A percentile compares a stretch with the other conserved stretches of the same genome.
Conservation (phyloP, 2,797 vertebrate genomes). For the Coranthus polyacanthus region DNA sequence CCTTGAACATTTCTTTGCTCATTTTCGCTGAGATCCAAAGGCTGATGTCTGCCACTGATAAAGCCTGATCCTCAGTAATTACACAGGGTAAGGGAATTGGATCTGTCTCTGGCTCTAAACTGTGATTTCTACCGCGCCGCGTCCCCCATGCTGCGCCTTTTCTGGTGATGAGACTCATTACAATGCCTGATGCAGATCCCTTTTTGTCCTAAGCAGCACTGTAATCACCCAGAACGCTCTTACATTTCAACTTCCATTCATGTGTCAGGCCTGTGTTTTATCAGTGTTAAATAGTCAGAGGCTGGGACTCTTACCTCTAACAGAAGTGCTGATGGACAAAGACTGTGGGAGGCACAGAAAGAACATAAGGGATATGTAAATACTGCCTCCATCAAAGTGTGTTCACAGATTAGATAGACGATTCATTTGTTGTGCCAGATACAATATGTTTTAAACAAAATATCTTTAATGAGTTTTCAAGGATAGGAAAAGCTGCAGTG, state of each 20-base stretch:
- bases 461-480: too few species aligned
- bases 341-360: constrained; percentile 1
- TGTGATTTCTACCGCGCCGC: constrained; percentile 61
- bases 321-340: constrained; percentile 18
- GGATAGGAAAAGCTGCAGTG: too few species aligned
- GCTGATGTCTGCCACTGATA: constrained; percentile 81
- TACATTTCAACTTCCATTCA: constrained; percentile 61
- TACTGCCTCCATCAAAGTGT: too few species aligned
- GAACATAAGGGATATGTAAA: not conserved
- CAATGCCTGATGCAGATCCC: constrained; percentile 67
- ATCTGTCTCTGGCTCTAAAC: constrained; percentile 72
- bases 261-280: constrained; percentile 38
- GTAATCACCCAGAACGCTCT: constrained; percentile 63
- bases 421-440: too few species aligned
- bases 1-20: constrained; percentile 72
- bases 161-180: constrained; percentile 77
- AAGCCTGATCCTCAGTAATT: constrained; percentile 77
- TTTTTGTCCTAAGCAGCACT: constrained; percentile 67
- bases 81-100: constrained; percentile 75
- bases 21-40: constrained; percentile 67
- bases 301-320: constrained; percentile 4
- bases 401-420: too few species aligned
- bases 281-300: constrained; percentile 23
- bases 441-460: too few species aligned
- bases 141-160: constrained; percentile 60